These are phyloP conservation scores for Cephonodes hylas DNA, from an alignment of 2,888 invertebrate genomes.

Conservation along the genomic window DNA sequence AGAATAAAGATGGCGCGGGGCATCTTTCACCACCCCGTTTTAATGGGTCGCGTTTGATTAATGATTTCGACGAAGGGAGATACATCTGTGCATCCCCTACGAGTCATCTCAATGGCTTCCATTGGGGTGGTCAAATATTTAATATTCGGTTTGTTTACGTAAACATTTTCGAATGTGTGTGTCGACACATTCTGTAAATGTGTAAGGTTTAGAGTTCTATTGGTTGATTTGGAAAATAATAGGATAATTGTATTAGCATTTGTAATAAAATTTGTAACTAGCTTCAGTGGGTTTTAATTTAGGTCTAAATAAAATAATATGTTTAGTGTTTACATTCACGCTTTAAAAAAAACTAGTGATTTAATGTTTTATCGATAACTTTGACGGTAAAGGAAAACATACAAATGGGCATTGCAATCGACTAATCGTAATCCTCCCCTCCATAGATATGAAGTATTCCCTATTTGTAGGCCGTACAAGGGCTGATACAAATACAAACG, in stretches of 20 bases:
- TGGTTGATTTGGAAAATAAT: not conserved
- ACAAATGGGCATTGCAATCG: no score
- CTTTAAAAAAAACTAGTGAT: no score
- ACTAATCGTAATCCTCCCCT: no score
- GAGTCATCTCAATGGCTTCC: slow-evolving; percentile 3
- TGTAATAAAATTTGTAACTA: no score
- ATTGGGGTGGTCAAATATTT: slow-evolving; percentile 25
- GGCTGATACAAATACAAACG: not conserved
- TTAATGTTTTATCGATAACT: no score
- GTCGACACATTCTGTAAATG: not conserved
- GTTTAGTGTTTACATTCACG: no score
- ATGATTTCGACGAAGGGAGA: slow-evolving; percentile 58
- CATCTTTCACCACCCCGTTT: slow-evolving; percentile 73
- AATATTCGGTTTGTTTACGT: slow-evolving; percentile 27
- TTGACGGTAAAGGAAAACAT: no score
- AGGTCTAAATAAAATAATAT: no score
- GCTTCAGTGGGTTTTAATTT: no score
- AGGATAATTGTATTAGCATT: no score
- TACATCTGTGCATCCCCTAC: slow-evolving; percentile 24
- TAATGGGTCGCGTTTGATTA: slow-evolving; percentile 75
- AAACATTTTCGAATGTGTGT: not conserved
- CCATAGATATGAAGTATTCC: no score
- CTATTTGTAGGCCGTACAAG: no score
- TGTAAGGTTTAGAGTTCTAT: not conserved
- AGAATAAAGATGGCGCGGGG: slow-evolving; percentile 63